Evolutionary conservation across 2,113 vertebrate genomes (phyloP), one percentile per base, ranked within the genome.

Genomic region (Steatornis caripensis): DNA sequence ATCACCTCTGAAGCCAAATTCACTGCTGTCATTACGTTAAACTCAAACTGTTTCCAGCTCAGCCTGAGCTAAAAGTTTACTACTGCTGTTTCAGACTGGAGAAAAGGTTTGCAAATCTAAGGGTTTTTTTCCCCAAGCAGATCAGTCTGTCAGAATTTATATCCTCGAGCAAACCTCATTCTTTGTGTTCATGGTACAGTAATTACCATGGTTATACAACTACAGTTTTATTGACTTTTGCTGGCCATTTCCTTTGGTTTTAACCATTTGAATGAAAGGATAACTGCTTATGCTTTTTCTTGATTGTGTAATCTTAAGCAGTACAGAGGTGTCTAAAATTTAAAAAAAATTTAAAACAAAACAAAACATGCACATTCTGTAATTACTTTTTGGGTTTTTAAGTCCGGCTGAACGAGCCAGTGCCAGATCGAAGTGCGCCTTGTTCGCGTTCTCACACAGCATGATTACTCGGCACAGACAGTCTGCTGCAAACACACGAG

Each of bases 401-500:
- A 98, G 98, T 88, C 98, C 98, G 51, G 98, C 98, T 23, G 98
- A 98, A 27, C 99, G 99, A 11, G 99, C 99, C 81, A 98, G 74
- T 14, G 99, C 99, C 96, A 99, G 98, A 96, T 99, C 99, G 10
- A 99, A 99, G 98, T 99, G 99, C 0, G 98, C 97, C 94, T 98
- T 99, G 97, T 99, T 98, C 6, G 98, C 98, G 39, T 99, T 99
- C 96, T 99, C 99, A 96, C 99, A 99, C 64, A 99, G 98, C 96
- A 99, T 97, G 89, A 99, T 99, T 84, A 99, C 98, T 12, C 99
- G 98, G 92, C 99, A 99, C 93, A 99, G 97, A 81, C 99, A 99
- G 91, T 99, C 99, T 0, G 99, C 99, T 1, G 99, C 99, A 93
- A 99, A 99, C 34, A 99, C 99, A 2, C 99, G 98, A 3, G 99